Conservation (phyloP, 2,797 vertebrate species). For the Anas georgica region DNA sequence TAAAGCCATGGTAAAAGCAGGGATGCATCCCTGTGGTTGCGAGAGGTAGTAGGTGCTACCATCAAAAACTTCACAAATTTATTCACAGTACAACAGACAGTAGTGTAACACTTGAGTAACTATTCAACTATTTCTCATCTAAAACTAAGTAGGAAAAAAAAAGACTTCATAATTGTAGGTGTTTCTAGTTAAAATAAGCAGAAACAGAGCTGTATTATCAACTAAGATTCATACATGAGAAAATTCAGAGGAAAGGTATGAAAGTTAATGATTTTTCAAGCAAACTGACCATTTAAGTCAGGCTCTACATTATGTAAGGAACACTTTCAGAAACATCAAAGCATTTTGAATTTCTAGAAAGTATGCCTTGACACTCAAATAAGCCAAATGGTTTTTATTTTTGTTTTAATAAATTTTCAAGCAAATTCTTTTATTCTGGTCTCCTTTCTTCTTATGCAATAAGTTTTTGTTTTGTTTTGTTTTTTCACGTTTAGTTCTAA, state of each 20-base stretch:
- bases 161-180: not conserved
- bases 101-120: not conserved
- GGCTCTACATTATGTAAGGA: not conserved
- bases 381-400: not conserved
- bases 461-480: not conserved
- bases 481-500: not conserved
- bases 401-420: not conserved
- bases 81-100: not conserved
- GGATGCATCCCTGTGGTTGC: not conserved
- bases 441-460: not conserved
- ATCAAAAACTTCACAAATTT: not conserved
- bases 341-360: not conserved
- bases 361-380: not conserved
- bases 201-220: not conserved
- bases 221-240: not conserved
- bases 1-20: not conserved
- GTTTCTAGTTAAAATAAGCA: not conserved
- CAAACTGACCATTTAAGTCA: not conserved
- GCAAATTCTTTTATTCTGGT: not conserved
- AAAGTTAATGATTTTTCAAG: not conserved
- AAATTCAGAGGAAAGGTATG: not conserved
- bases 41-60: not conserved
- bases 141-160: accelerated
- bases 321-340: not conserved
- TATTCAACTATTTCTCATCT: not conserved